These are phyloP conservation scores for Gastracanthus pulcherrimus DNA, from an alignment of 2,888 invertebrate genomes.

Conservation along the genomic window DNA sequence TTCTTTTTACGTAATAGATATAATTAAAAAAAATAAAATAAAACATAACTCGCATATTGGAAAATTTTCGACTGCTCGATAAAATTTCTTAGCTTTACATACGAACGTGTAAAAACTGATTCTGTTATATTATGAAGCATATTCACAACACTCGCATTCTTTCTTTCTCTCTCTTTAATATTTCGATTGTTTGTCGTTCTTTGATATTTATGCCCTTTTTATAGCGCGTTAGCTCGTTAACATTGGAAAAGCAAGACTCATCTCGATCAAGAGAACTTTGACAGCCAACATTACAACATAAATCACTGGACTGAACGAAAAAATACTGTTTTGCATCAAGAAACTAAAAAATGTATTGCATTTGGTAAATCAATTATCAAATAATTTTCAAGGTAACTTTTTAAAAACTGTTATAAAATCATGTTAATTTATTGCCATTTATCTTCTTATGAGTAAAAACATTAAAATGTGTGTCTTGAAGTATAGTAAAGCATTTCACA, in stretches of 20 bases:
- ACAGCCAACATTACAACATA: constrained; percentile 45
- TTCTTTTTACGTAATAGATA: not conserved
- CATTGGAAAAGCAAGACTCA: constrained; percentile 37
- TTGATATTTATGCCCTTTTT: constrained; percentile 41
- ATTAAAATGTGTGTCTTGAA: no score
- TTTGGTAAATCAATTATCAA: not conserved
- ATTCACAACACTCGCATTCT: not conserved
- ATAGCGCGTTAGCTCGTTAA: not conserved
- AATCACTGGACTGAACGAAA: constrained; percentile 42
- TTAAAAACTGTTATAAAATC: no score
- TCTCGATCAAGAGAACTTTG: constrained; percentile 49
- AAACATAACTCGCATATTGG: not conserved
- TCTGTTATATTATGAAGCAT: not conserved
- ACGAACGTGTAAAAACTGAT: constrained; percentile 16
- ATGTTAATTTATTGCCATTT: no score
- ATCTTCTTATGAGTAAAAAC: no score
- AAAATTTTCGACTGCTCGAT: not conserved
- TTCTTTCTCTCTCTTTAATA: not conserved
- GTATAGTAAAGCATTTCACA: no score
- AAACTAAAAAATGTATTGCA: not conserved
- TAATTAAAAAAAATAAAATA: not conserved
- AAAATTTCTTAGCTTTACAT: constrained; percentile 18
- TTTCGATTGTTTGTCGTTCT: constrained; percentile 14
- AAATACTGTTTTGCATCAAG: not conserved
- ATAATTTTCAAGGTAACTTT: no score